phyloP scores from a whole-genome alignment of 2,797 vertebrate species.

The Lerista edwardsae region DNA sequence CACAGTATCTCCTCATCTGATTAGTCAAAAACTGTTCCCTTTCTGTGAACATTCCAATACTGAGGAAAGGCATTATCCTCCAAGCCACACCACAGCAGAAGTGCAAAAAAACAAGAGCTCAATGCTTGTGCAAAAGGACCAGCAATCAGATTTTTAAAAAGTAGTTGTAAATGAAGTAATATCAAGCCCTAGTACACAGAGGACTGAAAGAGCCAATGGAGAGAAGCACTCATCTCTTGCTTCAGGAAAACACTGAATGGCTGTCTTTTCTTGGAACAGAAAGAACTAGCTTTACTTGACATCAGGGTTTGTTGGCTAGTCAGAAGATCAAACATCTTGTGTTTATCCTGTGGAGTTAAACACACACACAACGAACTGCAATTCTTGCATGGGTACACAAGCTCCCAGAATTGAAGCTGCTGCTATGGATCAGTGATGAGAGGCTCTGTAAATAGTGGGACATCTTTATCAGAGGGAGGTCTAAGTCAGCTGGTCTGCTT shows the following conservation, averaged over 20 bases:
- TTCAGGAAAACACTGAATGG: background rate
- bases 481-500: slow-evolving; percentile 13
- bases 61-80: too few species aligned
- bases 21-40: background rate
- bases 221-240: background rate
- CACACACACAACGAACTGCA: background rate
- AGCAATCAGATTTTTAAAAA: background rate
- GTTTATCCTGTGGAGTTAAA: slow-evolving; percentile 55
- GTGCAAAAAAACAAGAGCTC: too few species aligned
- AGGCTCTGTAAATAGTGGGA: slow-evolving; percentile 53
- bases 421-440: background rate
- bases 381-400: background rate
- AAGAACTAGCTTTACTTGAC: slow-evolving; percentile 36
- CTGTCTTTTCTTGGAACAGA: slow-evolving; percentile 23
- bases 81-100: too few species aligned
- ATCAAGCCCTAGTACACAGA: fast-evolving
- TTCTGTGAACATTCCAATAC: background rate
- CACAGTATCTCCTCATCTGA: background rate
- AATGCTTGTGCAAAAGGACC: too few species aligned
- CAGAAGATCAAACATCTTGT: slow-evolving; percentile 59
- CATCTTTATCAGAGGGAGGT: slow-evolving; percentile 51
- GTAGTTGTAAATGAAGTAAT: slow-evolving; percentile 30
- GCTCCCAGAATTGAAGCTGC: slow-evolving; percentile 40
- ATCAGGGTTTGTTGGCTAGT: slow-evolving; percentile 34
- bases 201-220: background rate